Evolutionary conservation across 1,140 invertebrate species (phyloP), one percentile per base, ranked within the genome.

Genomic region (Magallana ariakensis): DNA sequence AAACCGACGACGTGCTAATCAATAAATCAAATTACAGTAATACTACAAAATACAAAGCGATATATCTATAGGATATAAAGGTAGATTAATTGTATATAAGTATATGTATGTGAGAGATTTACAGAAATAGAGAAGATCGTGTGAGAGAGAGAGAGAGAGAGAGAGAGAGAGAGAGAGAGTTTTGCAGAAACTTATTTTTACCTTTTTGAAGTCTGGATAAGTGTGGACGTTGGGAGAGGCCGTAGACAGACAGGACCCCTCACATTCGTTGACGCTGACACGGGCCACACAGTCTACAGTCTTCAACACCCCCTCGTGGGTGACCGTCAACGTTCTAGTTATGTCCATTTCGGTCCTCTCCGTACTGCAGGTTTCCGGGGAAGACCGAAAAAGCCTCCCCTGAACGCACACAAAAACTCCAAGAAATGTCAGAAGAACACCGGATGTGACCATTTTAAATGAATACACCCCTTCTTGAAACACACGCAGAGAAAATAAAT

Each of bases 301-400:
- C 15, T 58, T 56, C 13, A 62, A n/a, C 8, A 16, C 26, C 11
- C 83, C 83, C 9, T 58, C 46, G 58, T 84, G 33, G 16, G 55
- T 60, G 11, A 84, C 83, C 13, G 19, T 62, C 22, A 84, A 15
- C 1, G 26, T 56, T 13, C 83, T 10, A 1, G 33, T 62, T 33
- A 84, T 84, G 11, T 84, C 58, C 83, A 84, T 84, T 46, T 62
- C 26, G 26, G 19, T 84, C 19, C 10, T 13, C 9, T 84, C 57
- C 1, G 56, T 84, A 46, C 46, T 84, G 33, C 83, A 84, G 3
- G 66, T 13, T 1, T 75, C 66, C 7, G 5, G 26, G 22, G 66
- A 11, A 11, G 66, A 10, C 66, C 9, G 66, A 19, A 75, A 75
- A 13, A 19, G 66, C 10, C 22, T 26, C 33, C 22, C 66, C 22